Conservation (phyloP, 2,113 vertebrate species). For the Furnarius figulus region DNA sequence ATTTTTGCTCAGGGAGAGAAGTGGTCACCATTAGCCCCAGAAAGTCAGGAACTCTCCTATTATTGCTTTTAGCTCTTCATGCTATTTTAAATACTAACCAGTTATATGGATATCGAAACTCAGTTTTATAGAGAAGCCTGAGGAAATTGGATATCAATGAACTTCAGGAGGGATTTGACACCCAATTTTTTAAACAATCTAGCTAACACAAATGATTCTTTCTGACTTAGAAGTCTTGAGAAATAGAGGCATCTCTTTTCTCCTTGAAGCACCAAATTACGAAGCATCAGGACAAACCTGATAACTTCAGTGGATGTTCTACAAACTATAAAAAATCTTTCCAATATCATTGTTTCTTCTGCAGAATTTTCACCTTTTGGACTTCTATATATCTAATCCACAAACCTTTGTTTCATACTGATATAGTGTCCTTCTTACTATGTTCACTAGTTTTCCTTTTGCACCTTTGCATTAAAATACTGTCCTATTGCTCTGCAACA, state of each 20-base stretch:
- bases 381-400: not conserved
- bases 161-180: not conserved
- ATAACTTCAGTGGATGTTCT: not conserved
- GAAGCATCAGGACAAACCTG: not conserved
- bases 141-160: not conserved
- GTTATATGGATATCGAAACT: not conserved
- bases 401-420: not conserved
- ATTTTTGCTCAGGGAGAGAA: not conserved
- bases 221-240: not conserved
- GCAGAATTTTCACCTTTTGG: not conserved
- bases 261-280: not conserved
- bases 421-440: not conserved
- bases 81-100: not conserved
- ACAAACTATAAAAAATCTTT: not conserved
- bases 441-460: not conserved
- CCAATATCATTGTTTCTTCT: not conserved
- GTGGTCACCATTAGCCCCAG: not conserved
- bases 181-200: accelerated
- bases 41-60: not conserved
- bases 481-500: not conserved
- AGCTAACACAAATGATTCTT: not conserved
- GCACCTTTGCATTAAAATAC: not conserved
- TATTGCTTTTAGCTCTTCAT: not conserved
- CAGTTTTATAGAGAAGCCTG: not conserved
- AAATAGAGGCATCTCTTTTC: not conserved